Conservation (phyloP, 2,888 invertebrate species). For the Pollenia labialis region DNA sequence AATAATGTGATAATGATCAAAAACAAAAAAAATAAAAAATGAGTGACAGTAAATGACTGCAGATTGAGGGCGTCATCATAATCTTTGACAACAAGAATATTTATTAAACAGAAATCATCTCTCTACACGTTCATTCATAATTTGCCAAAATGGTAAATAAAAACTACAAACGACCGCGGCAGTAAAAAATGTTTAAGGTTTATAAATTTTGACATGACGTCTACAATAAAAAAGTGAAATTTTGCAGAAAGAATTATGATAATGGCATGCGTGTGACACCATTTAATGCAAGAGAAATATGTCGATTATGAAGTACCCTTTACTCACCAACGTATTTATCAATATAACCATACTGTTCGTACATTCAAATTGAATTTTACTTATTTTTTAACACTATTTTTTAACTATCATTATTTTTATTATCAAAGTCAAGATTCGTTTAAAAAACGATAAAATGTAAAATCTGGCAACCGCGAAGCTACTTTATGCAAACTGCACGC, state of each 20-base stretch:
- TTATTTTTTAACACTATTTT: too few relatives aligned
- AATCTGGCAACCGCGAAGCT: too few relatives aligned
- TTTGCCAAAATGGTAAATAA: neutral
- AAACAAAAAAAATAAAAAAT: neutral
- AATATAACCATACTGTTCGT: too few relatives aligned
- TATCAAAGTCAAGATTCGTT: too few relatives aligned
- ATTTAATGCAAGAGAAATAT: neutral
- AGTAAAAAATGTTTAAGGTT: neutral
- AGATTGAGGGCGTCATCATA: constrained; percentile 14
- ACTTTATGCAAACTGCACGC: too few relatives aligned
- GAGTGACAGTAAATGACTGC: neutral
- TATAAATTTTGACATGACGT: neutral
- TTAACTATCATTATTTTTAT: too few relatives aligned
- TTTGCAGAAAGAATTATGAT: neutral
- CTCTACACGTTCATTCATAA: constrained; percentile 1
- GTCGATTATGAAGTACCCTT: neutral
- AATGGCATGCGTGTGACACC: neutral
- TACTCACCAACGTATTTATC: neutral
- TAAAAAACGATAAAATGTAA: too few relatives aligned
- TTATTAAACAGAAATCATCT: neutral
- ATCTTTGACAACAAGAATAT: neutral
- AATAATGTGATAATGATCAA: constrained; percentile 14
- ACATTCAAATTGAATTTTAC: too few relatives aligned
- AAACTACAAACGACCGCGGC: neutral
- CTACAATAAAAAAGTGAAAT: neutral